Percentiles rank a stretch among this genome's conserved stretches.
Evolutionary conservation across 2,113 vertebrate species (phyloP).

Genomic region (Chitala chitala): DNA sequence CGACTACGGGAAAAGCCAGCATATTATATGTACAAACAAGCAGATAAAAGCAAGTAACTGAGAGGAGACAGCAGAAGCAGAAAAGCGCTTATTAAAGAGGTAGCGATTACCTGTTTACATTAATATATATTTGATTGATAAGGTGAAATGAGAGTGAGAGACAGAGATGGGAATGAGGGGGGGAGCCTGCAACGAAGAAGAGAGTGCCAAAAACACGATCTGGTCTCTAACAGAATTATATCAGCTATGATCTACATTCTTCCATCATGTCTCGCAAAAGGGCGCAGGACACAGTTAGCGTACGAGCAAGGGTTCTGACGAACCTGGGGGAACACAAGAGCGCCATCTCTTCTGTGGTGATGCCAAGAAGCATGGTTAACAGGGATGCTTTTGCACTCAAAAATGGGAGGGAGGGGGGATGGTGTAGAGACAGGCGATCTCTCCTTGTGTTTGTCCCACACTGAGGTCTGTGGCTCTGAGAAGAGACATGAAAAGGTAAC

Average conservation of each 20-base stretch:
- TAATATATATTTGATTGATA: constrained; percentile 72
- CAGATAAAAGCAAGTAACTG: not conserved
- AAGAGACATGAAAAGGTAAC: not conserved
- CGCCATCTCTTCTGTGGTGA: too few species aligned
- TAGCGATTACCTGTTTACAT: constrained; percentile 74
- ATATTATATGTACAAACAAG: not conserved
- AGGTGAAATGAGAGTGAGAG: constrained; percentile 46
- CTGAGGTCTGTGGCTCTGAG: not conserved
- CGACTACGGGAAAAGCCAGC: not conserved
- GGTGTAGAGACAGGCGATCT: constrained; percentile 3
- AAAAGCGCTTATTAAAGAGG: constrained; percentile 66
- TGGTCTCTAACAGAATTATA: constrained; percentile 13
- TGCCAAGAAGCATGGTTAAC: not conserved
- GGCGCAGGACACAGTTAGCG: not conserved
- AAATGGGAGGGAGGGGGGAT: constrained; percentile 3
- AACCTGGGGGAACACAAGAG: too few species aligned
- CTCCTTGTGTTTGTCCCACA: not conserved
- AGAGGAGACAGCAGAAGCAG: constrained; percentile 37
- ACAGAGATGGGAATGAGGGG: constrained; percentile 1
- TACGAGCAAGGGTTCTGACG: too few species aligned
- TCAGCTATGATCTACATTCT: constrained; percentile 16
- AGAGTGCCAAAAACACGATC: not conserved
- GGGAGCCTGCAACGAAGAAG: not conserved
- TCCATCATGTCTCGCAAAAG: not conserved
- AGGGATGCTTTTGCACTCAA: not conserved